These are phyloP conservation scores for Atta cephalotes DNA, from an alignment of 1,140 invertebrate species.

Conservation along the genomic window DNA sequence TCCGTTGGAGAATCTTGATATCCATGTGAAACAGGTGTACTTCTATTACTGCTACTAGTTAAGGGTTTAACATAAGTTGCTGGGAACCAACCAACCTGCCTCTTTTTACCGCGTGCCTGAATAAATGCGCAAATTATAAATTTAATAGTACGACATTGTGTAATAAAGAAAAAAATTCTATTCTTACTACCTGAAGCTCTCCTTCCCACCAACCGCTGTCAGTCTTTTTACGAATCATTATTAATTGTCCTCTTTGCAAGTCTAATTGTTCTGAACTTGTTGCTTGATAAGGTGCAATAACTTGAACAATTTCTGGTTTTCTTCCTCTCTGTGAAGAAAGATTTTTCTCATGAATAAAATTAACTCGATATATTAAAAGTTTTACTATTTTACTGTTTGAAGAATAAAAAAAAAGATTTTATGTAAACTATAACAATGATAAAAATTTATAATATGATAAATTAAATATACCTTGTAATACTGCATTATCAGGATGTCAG, in stretches of 20 bases:
- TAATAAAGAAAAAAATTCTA: conserved; percentile 20
- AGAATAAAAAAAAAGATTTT: neutral
- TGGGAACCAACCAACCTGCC: conserved; percentile 99
- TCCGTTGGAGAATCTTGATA: conserved; percentile 86
- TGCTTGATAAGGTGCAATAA: conserved; percentile 95
- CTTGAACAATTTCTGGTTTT: conserved; percentile 95
- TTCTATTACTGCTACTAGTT: conserved; percentile 89
- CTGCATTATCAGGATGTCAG: conserved; percentile 70
- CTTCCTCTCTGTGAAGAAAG: conserved; percentile 86
- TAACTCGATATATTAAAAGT: conserved; percentile 26
- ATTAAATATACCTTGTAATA: conserved; percentile 79
- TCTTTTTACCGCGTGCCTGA: conserved; percentile 96
- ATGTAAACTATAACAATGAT: neutral
- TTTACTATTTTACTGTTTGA: neutral
- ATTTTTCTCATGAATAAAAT: conserved; percentile 18
- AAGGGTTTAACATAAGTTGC: conserved; percentile 97
- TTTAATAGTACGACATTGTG: neutral
- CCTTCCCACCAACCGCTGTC: conserved; percentile 99
- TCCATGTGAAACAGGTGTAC: conserved; percentile 90
- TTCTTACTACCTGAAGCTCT: conserved; percentile 93
- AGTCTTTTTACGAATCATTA: conserved; percentile 98
- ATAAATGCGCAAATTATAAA: conserved; percentile 16
- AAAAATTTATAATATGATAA: conserved; percentile 34
- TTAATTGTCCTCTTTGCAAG: conserved; percentile 96
- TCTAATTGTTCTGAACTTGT: conserved; percentile 96